Conservation (phyloP, 1,140 invertebrate species). For the Manduca sexta region DNA sequence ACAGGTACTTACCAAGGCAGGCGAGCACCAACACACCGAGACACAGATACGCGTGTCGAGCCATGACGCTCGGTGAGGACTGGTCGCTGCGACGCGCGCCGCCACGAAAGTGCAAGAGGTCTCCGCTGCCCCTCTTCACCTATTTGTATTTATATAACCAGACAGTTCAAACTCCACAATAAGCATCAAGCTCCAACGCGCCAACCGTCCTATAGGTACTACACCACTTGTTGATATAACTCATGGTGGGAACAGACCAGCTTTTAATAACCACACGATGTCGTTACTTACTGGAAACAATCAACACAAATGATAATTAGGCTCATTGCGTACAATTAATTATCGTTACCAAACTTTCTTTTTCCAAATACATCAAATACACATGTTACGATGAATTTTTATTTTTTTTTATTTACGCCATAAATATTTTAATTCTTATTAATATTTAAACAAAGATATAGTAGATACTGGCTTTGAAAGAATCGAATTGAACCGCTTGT, state of each 20-base stretch:
- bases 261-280: slow-evolving; percentile 55
- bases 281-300: slow-evolving; percentile 27
- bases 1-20: slow-evolving; percentile 51
- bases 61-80: slow-evolving; percentile 68
- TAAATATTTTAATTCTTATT: too few relatives aligned
- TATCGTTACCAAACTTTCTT: slow-evolving; percentile 14
- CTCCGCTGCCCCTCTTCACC: slow-evolving; percentile 66
- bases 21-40: slow-evolving; percentile 59
- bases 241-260: slow-evolving; percentile 29
- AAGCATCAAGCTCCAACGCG: slow-evolving; percentile 37
- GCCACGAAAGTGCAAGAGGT: slow-evolving; percentile 69
- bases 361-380: too few relatives aligned
- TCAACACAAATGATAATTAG: slow-evolving; percentile 20
- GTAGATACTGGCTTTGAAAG: too few relatives aligned
- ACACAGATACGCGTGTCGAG: slow-evolving; percentile 67
- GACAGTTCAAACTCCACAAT: slow-evolving; percentile 39
- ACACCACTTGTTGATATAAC: slow-evolving; percentile 40
- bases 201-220: slow-evolving; percentile 54
- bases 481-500: too few relatives aligned
- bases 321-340: slow-evolving; percentile 7
- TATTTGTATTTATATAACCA: slow-evolving; percentile 73
- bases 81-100: slow-evolving; percentile 56
- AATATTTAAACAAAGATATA: too few relatives aligned
- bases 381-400: too few relatives aligned
- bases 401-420: too few relatives aligned